These are phyloP conservation scores for Danionella dracula DNA, from an alignment of 2,797 vertebrate genomes.

Conservation along the genomic window DNA sequence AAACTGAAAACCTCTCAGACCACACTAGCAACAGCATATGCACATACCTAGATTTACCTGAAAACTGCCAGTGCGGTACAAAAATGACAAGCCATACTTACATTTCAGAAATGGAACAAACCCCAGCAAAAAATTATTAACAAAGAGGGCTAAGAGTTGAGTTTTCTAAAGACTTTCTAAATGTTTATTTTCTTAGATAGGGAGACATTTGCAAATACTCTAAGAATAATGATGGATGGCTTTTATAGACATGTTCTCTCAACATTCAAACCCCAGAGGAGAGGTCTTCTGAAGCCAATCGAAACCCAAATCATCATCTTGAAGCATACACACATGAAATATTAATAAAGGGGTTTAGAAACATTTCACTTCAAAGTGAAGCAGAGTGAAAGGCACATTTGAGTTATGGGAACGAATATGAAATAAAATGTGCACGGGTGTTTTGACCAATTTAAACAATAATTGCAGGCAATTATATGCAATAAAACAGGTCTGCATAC, in stretches of 20 bases:
- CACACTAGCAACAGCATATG: background rate
- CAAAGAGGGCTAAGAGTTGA: too few species aligned
- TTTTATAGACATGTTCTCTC: too few species aligned
- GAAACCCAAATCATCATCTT: background rate
- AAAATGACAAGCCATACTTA: too few species aligned
- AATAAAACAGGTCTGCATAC: background rate
- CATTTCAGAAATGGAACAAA: too few species aligned
- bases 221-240: too few species aligned
- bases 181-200: too few species aligned
- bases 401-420: too few species aligned
- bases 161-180: too few species aligned
- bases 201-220: too few species aligned
- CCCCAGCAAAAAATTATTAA: too few species aligned
- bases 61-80: too few species aligned
- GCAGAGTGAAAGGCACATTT: background rate
- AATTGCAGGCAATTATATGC: background rate
- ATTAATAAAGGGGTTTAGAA: background rate
- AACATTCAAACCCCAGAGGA: background rate
- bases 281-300: background rate
- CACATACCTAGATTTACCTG: too few species aligned
- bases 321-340: background rate
- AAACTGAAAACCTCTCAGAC: background rate
- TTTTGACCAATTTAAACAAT: background rate
- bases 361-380: background rate
- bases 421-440: background rate